These are phyloP conservation scores for Abramis brama DNA, from an alignment of 2,113 vertebrate genomes.

Conservation along the genomic window DNA sequence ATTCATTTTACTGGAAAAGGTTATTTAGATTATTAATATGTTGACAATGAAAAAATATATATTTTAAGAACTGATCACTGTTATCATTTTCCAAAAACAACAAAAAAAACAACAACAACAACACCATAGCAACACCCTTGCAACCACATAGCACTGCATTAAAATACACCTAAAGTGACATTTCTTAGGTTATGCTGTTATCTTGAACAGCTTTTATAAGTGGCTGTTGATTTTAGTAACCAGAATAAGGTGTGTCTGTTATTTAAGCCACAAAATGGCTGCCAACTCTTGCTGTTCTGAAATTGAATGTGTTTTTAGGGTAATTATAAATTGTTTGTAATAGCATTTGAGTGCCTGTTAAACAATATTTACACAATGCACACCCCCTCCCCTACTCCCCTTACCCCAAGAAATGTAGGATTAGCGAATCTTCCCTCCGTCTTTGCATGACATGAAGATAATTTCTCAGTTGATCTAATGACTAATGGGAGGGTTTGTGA, in stretches of 20 bases:
- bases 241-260: background rate
- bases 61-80: too few relatives aligned
- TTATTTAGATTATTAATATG: too few relatives aligned
- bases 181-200: background rate
- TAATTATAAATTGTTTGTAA: slow-evolving; percentile 21
- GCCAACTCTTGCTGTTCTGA: slow-evolving; percentile 4
- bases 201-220: background rate
- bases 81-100: background rate
- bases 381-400: background rate
- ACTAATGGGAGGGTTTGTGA: slow-evolving; percentile 7
- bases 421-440: background rate
- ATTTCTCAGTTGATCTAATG: slow-evolving; percentile 27
- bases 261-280: slow-evolving; percentile 23
- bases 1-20: too few relatives aligned
- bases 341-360: background rate
- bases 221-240: background rate
- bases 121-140: background rate
- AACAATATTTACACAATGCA: slow-evolving; percentile 35
- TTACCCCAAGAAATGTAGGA: slow-evolving; percentile 7
- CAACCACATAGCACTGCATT: background rate
- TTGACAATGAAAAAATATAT: too few relatives aligned
- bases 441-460: slow-evolving; percentile 21
- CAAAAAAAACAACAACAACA: too few relatives aligned
- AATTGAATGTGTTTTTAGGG: background rate
- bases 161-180: background rate